phyloP scores from a whole-genome alignment of 53 echinoderm and acorn worm species.

The Arbacia lixula region DNA sequence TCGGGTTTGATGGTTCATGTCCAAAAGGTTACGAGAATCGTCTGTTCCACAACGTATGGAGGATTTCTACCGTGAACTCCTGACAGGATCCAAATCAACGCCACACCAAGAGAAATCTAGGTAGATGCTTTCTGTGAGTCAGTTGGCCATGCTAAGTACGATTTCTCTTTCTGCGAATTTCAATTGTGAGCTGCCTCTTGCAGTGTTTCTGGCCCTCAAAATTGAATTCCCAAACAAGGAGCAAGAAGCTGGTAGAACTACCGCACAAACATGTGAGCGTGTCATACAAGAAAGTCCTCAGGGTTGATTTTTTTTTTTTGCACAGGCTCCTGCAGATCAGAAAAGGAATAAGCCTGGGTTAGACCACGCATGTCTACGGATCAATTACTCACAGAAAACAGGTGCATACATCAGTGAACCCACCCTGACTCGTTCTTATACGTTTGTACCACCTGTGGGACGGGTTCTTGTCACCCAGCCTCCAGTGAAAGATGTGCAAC shows the following conservation, averaged over 20 bases:
- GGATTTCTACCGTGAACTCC: slow-evolving; percentile 44
- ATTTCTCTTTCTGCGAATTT: slow-evolving; percentile 39
- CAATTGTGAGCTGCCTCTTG: slow-evolving; percentile 47
- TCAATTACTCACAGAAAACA: slow-evolving; percentile 13
- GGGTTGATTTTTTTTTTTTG: slow-evolving; percentile 1
- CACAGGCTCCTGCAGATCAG: slow-evolving; percentile 10
- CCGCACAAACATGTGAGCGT: too few relatives aligned
- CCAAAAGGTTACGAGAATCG: slow-evolving; percentile 51
- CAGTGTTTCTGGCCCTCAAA: slow-evolving; percentile 37
- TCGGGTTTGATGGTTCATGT: too few relatives aligned
- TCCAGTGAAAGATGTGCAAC: slow-evolving; percentile 11
- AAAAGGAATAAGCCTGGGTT: not conserved
- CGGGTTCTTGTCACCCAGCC: slow-evolving; percentile 11
- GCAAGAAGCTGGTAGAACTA: slow-evolving; percentile 29
- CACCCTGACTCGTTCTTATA: slow-evolving; percentile 5
- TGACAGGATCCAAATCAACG: slow-evolving; percentile 41
- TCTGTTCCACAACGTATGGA: slow-evolving; percentile 36
- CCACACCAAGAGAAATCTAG: slow-evolving; percentile 31
- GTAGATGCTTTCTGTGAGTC: slow-evolving; percentile 43
- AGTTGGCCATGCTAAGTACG: slow-evolving; percentile 35
- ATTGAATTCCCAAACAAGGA: slow-evolving; percentile 41
- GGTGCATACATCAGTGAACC: slow-evolving; percentile 6
- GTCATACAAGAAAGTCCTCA: slow-evolving; percentile 41
- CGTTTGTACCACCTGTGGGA: slow-evolving; percentile 7
- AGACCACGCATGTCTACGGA: not conserved